phyloP scores from a whole-genome alignment of 2,797 vertebrate genomes.

The Picus viridis region DNA sequence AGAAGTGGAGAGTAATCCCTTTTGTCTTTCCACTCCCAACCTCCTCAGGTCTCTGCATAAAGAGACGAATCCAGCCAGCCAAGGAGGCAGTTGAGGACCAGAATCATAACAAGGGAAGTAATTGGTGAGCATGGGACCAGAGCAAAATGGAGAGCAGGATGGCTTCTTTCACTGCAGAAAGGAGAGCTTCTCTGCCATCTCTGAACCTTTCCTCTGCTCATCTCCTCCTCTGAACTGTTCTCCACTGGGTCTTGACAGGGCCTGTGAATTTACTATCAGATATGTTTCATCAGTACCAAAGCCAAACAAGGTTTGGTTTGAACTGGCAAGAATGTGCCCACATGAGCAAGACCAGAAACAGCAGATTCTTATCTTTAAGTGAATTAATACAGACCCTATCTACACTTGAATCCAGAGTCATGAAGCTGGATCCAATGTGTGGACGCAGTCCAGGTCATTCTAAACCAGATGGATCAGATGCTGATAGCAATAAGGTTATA shows the following conservation, averaged over 20 bases:
- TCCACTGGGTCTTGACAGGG: not conserved
- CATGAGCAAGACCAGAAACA: not conserved
- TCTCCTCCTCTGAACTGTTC: not conserved
- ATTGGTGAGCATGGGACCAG: not conserved
- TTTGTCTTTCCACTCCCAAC: not conserved
- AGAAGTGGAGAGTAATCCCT: not conserved
- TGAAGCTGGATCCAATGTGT: not conserved
- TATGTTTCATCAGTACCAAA: not conserved
- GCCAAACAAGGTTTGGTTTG: not conserved
- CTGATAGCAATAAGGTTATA: not conserved
- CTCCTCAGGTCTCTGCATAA: not conserved
- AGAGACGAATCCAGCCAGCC: not conserved
- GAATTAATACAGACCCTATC: not conserved
- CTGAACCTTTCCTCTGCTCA: not conserved
- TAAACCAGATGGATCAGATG: not conserved
- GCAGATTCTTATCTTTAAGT: not conserved
- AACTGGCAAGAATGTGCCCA: not conserved
- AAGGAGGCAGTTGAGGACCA: not conserved
- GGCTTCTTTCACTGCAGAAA: not conserved
- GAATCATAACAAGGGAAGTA: not conserved
- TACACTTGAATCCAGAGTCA: not conserved
- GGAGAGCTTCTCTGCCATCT: not conserved
- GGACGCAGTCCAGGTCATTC: not conserved
- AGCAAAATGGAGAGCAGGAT: accelerated
- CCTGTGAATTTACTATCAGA: not conserved